phyloP scores from a whole-genome alignment of 1,140 invertebrate species.

The Drosophila serrata region DNA sequence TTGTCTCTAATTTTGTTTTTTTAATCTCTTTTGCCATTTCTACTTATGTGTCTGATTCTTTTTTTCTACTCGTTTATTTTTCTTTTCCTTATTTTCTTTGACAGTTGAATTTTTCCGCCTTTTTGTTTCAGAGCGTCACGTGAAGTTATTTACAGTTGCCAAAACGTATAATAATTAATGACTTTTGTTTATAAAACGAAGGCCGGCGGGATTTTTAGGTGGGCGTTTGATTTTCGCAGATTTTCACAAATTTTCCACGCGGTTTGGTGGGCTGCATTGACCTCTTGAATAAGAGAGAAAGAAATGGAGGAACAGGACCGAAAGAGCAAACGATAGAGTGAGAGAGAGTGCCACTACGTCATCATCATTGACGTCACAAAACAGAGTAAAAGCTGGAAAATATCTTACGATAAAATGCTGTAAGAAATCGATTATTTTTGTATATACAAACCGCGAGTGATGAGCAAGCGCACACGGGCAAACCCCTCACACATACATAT shows the following conservation, averaged over 20 bases:
- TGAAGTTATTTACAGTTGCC: conserved; percentile 70
- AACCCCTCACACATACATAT: conserved; percentile 27
- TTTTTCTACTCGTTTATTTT: not conserved
- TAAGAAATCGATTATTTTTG: conserved; percentile 74
- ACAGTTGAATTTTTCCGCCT: conserved; percentile 39
- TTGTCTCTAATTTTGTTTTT: conserved; percentile 32
- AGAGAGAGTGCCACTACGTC: conserved; percentile 50
- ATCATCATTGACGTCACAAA: conserved; percentile 78
- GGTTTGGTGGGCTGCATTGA: conserved; percentile 57
- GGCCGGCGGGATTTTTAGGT: conserved; percentile 26
- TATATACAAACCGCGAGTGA: conserved; percentile 56
- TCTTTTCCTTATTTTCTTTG: not conserved
- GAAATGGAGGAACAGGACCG: conserved; percentile 8
- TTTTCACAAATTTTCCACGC: conserved; percentile 55
- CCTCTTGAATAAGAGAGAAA: conserved; percentile 15
- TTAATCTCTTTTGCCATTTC: conserved; percentile 6
- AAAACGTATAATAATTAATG: conserved; percentile 73
- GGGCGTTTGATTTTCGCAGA: conserved; percentile 22
- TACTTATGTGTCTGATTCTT: not conserved
- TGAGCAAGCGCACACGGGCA: conserved; percentile 65
- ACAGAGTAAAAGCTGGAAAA: conserved; percentile 7
- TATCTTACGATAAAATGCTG: conserved; percentile 36
- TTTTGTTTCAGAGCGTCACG: conserved; percentile 54
- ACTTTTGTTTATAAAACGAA: conserved; percentile 51
- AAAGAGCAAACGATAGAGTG: not conserved